phyloP scores from a whole-genome alignment of 2,113 vertebrate genomes.

The Coptodon rendalli region DNA sequence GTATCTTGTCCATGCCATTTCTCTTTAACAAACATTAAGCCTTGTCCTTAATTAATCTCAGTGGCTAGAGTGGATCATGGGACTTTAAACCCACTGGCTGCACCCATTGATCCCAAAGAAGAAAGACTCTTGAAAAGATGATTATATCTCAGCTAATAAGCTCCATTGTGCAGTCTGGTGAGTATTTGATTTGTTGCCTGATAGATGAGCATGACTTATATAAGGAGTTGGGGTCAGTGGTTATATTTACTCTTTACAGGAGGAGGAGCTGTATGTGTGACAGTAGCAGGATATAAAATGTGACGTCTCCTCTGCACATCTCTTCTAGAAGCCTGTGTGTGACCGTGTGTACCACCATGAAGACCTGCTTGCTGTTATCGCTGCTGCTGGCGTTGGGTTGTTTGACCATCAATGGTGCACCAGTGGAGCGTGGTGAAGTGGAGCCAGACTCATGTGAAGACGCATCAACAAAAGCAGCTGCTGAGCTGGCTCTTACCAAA shows the following conservation, averaged over 20 bases:
- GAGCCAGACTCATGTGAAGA: slow-evolving; percentile 53
- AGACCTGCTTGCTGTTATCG: slow-evolving; percentile 19
- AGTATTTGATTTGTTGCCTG: neutral
- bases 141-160: neutral
- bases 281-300: slow-evolving; percentile 19
- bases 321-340: neutral
- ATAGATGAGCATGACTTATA: neutral
- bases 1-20: neutral
- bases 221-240: neutral
- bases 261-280: neutral
- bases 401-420: slow-evolving; percentile 22
- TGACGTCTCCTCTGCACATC: neutral
- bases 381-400: slow-evolving; percentile 44
- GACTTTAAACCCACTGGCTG: neutral
- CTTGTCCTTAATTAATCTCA: neutral
- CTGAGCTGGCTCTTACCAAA: slow-evolving; percentile 43
- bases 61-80: neutral
- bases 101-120: neutral
- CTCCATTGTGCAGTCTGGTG: neutral
- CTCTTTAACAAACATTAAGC: neutral
- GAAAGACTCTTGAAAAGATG: neutral
- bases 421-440: neutral
- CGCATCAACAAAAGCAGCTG: neutral
- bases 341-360: slow-evolving; percentile 43
- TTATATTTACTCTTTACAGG: slow-evolving; percentile 23